These are phyloP conservation scores for Thinocorus orbignyianus DNA, from an alignment of 2,113 vertebrate species.

Conservation along the genomic window DNA sequence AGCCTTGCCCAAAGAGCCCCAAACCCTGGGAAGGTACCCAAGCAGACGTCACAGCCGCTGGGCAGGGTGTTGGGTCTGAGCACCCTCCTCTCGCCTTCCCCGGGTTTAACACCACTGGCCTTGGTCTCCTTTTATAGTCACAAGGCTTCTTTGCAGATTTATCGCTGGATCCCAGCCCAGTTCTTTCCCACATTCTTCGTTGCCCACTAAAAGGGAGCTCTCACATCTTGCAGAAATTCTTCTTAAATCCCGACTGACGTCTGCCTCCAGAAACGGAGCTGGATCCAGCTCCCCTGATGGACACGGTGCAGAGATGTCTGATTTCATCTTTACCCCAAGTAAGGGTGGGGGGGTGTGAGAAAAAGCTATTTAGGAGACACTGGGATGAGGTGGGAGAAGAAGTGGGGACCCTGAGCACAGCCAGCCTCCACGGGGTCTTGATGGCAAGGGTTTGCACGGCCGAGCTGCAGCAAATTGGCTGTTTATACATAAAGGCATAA, in stretches of 20 bases:
- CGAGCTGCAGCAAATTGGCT: not conserved
- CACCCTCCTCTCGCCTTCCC: not conserved
- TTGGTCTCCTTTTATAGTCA: not conserved
- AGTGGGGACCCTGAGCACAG: not conserved
- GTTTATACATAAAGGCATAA: not conserved
- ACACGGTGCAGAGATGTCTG: fast-evolving
- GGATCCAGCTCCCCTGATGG: not conserved
- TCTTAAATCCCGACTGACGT: not conserved
- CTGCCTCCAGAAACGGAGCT: not conserved
- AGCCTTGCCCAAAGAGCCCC: not conserved
- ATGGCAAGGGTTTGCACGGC: not conserved
- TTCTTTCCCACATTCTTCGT: not conserved
- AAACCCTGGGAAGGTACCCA: not conserved
- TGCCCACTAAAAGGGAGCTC: not conserved
- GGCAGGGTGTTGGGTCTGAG: not conserved
- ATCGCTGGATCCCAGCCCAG: not conserved
- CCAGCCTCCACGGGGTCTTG: fast-evolving
- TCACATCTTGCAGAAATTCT: not conserved
- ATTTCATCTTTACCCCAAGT: not conserved
- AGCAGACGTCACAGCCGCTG: not conserved
- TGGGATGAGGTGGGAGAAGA: not conserved
- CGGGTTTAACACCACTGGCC: not conserved
- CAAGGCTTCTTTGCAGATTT: not conserved
- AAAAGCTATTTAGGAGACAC: not conserved
- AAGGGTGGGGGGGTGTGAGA: not conserved